These are phyloP conservation scores for Strigamia transsilvanica DNA, from an alignment of 2,888 invertebrate genomes.

Conservation along the genomic window DNA sequence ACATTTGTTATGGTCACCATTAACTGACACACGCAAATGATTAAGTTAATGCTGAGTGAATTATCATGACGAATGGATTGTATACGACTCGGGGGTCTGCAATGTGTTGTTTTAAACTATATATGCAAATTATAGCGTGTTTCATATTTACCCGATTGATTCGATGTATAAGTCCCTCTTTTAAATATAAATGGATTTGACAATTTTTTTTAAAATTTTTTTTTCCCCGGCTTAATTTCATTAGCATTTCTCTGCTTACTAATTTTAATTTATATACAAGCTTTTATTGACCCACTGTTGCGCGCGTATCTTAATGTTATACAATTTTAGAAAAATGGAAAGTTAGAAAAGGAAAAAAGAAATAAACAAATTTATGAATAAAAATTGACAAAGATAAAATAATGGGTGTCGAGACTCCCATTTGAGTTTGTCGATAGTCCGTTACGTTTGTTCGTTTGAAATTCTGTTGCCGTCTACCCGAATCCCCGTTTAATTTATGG, in stretches of 20 bases:
- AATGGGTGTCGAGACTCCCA: constrained; percentile 33
- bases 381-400: constrained; percentile 14
- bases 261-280: constrained; percentile 37
- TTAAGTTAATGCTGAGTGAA: constrained; percentile 46
- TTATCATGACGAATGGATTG: constrained; percentile 43
- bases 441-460: constrained; percentile 34
- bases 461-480: not conserved
- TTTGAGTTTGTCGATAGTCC: constrained; percentile 16
- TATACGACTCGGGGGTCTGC: not conserved
- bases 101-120: constrained; percentile 17
- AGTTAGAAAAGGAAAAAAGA: not conserved
- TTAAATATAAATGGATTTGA: constrained; percentile 15
- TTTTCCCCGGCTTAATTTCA: not conserved
- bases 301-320: constrained; percentile 1
- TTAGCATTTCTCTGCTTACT: constrained; percentile 33
- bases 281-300: constrained; percentile 48
- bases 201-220: constrained; percentile 15
- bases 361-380: not conserved
- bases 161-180: not conserved
- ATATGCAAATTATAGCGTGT: not conserved
- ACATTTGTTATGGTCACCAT: constrained; percentile 36
- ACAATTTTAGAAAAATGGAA: not conserved
- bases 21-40: constrained; percentile 46
- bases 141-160: constrained; percentile 23
- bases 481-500: constrained; percentile 23